phyloP scores from a whole-genome alignment of 2,797 vertebrate genomes.

The Phoxinus dragarum region DNA sequence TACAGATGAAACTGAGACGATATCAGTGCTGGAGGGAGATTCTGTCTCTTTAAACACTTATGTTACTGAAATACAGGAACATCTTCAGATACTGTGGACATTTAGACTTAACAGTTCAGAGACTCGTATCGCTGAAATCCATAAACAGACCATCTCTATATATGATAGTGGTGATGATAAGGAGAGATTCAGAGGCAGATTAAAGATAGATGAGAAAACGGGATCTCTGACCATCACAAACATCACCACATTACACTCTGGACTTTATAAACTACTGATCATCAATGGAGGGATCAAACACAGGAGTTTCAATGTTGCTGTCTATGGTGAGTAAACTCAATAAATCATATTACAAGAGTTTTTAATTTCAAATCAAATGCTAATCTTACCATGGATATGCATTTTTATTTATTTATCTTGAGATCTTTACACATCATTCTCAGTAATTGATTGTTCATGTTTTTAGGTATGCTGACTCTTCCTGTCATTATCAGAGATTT shows the following conservation, averaged over 20 bases:
- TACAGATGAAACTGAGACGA: not conserved
- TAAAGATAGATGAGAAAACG: not conserved
- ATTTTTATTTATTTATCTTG: not conserved
- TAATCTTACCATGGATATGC: not conserved
- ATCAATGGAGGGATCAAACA: accelerated
- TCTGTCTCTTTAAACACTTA: not conserved
- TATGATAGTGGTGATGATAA: not conserved
- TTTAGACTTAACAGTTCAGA: accelerated
- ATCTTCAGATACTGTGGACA: not conserved
- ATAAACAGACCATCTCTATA: not conserved
- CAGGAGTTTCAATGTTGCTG: accelerated
- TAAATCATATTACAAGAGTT: too few relatives aligned
- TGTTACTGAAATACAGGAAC: not conserved
- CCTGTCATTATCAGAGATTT: too few relatives aligned
- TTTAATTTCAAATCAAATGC: not conserved
- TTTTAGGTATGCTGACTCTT: too few relatives aligned
- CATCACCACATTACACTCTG: not conserved
- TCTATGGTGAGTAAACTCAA: constrained; percentile 5
- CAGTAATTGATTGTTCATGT: too few relatives aligned
- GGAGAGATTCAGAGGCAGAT: not conserved
- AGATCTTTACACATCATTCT: too few relatives aligned
- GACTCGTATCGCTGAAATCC: accelerated
- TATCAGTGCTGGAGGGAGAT: not conserved
- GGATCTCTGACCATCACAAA: constrained; percentile 19
- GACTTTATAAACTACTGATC: not conserved